Conservation (phyloP, 1,140 invertebrate species). For the Penaeus indicus region DNA sequence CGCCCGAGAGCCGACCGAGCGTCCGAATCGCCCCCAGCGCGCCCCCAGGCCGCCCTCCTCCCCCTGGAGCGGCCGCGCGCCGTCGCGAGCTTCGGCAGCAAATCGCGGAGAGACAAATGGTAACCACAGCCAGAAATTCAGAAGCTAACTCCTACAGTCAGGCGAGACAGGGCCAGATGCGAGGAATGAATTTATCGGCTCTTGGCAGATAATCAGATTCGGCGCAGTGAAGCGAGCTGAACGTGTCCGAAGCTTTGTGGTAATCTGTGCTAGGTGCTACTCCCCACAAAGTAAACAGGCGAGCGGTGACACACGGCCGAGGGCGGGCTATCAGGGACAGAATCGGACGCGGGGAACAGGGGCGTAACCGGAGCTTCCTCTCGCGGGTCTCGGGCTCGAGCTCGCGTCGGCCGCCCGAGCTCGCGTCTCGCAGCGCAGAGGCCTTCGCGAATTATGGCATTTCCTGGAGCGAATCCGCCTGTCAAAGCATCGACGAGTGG, state of each 20-base stretch:
- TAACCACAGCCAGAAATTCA: background rate
- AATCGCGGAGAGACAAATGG: no score
- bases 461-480: no score
- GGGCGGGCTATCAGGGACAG: slow-evolving; percentile 11
- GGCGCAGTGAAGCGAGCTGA: slow-evolving; percentile 41
- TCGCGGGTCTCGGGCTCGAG: background rate
- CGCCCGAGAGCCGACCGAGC: no score
- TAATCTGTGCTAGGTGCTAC: slow-evolving; percentile 23
- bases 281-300: slow-evolving; percentile 37
- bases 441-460: no score
- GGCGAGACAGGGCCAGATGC: slow-evolving; percentile 8
- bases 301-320: slow-evolving; percentile 50
- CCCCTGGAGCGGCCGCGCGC: no score
- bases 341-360: slow-evolving; percentile 21
- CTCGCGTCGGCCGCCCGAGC: background rate
- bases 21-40: no score
- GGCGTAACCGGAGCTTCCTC: slow-evolving; percentile 33
- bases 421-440: no score
- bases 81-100: no score
- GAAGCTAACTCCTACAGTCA: background rate
- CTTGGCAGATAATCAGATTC: slow-evolving; percentile 44
- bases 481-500: no score
- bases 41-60: no score
- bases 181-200: slow-evolving; percentile 53
- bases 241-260: slow-evolving; percentile 46